Conservation (phyloP, 2,888 invertebrate genomes). For the Gandaritis pyraliata region DNA sequence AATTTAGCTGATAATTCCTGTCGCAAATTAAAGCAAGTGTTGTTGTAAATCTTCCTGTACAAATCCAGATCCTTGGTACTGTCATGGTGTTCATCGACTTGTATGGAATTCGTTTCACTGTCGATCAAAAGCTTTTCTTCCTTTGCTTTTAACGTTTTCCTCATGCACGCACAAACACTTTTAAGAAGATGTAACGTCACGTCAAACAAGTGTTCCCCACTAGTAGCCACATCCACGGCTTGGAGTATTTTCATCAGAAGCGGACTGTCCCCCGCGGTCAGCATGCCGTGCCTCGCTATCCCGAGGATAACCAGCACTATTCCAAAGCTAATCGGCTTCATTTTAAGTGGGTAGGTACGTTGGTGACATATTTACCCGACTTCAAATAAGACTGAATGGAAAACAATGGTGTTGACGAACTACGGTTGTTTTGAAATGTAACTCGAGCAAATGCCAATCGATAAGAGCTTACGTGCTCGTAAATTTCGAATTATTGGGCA, state of each 20-base stretch:
- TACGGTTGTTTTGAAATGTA: conserved; percentile 61
- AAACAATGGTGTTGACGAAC: conserved; percentile 62
- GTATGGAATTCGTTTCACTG: conserved; percentile 45
- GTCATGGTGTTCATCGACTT: conserved; percentile 37
- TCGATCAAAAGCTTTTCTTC: conserved; percentile 45
- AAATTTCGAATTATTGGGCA: conserved; percentile 7
- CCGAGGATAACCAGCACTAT: conserved; percentile 31
- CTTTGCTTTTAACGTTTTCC: conserved; percentile 56
- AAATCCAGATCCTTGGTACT: conserved; percentile 52
- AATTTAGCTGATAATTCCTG: conserved; percentile 51
- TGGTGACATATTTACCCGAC: conserved; percentile 59
- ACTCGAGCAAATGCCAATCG: conserved; percentile 23
- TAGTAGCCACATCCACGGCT: conserved; percentile 62
- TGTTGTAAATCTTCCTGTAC: conserved; percentile 66
- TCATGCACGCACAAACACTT: conserved; percentile 70
- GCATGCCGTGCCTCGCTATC: conserved; percentile 25
- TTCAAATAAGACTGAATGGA: conserved; percentile 42
- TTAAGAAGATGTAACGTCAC: conserved; percentile 67
- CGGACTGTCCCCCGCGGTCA: conserved; percentile 52
- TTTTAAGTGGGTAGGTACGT: conserved; percentile 58
- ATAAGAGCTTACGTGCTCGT: conserved; percentile 34
- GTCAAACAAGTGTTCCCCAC: conserved; percentile 63
- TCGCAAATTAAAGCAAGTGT: conserved; percentile 61
- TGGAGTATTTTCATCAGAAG: conserved; percentile 62
- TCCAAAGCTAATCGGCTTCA: conserved; percentile 48